Evolutionary conservation across 2,888 invertebrate genomes (phyloP), one percentile per base, ranked within the genome.

Genomic region (Latheticus oryzae): DNA sequence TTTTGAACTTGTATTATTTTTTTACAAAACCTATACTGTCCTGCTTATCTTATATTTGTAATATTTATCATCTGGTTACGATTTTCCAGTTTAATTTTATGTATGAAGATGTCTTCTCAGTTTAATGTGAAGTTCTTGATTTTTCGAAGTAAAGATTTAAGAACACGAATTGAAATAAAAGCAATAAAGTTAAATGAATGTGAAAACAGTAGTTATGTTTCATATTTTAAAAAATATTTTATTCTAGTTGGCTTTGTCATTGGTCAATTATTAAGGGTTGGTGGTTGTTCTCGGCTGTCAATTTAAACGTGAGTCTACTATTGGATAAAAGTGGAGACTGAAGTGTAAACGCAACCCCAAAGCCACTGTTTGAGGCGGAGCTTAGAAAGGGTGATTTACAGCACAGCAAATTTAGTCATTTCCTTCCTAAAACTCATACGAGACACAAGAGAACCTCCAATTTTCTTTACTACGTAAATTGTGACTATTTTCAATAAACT

Each of bases 291-390:
- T 65, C 65, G 64, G 58, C 70, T 70, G 68, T 66, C 70, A 69
- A 64, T 66, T 69, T 68, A 60, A 67, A 70, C 63, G 65, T 62
- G 61, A 24, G 24, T 59, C 61, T 67, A 67, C 72, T 64, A 76
- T 77, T 77, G 77, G 77, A 69, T 67, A 71, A 72, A 68, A 67
- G 64, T 61, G 63, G 66, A 70, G 73, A 70, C 66, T 73, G 72
- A 73, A 74, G 69, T 73, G 72, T 73, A 73, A 73, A 73, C 73
- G 71, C 73, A 72, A 65, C 73, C 74, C 74, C 71, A 64, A 69
- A 68, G 66, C 52, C 71, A 66, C 64, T 68, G 69, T 71, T 69
- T 59, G 65, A 71, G 74, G 74, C 73, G 74, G 72, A 67, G 73
- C 72, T 57, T 69, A 57, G 37, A 65, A 68, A 69, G 68, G 64